These are phyloP conservation scores for Colossoma macropomum DNA, from an alignment of 2,113 vertebrate species.

Conservation along the genomic window DNA sequence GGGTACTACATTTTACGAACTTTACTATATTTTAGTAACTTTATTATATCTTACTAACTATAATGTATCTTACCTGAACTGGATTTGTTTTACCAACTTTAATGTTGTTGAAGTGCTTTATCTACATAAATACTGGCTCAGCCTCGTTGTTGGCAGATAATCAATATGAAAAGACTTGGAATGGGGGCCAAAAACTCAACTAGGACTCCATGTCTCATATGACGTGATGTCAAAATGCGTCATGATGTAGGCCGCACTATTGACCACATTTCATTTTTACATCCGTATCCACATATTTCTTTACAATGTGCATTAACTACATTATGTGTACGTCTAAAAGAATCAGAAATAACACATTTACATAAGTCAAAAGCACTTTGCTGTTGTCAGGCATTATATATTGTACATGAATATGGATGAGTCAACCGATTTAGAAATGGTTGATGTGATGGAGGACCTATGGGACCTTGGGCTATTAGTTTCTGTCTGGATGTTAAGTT, in stretches of 20 bases:
- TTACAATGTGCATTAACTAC: not conserved
- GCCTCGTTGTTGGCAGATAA: no score
- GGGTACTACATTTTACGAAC: no score
- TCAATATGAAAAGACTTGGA: no score
- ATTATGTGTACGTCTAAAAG: not conserved
- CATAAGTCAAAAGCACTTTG: not conserved
- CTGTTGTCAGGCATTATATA: not conserved
- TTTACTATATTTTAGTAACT: no score
- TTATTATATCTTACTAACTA: no score
- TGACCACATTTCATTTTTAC: not conserved
- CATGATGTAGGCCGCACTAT: not conserved
- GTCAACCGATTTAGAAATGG: not conserved
- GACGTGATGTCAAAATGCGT: not conserved
- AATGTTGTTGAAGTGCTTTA: no score
- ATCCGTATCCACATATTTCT: not conserved
- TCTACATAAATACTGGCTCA: no score
- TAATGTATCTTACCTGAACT: no score
- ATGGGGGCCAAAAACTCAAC: no score
- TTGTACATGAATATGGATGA: not conserved
- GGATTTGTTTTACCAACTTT: no score
- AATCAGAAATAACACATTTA: not conserved
- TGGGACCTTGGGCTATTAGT: not conserved
- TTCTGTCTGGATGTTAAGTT: constrained; percentile 1
- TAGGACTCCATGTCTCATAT: not conserved
- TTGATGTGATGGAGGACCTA: not conserved